phyloP scores from a whole-genome alignment of 2,888 invertebrate genomes.

The Cataglyphis rosenhaueri region DNA sequence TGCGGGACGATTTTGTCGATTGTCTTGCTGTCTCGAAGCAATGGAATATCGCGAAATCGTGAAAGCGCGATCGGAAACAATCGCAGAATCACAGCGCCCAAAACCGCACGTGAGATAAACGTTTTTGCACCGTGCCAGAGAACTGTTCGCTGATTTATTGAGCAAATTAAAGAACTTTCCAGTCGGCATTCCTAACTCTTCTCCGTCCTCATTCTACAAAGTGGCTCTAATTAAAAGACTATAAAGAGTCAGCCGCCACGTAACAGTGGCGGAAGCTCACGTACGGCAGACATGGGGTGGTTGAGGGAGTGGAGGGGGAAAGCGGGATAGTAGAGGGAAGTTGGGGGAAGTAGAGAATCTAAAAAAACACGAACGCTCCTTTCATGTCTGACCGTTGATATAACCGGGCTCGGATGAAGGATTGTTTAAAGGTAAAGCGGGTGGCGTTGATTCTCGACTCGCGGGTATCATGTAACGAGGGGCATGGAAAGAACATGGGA shows the following conservation, averaged over 20 bases:
- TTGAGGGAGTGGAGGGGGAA: background rate
- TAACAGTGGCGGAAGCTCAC: conserved; percentile 78
- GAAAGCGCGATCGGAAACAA: conserved; percentile 60
- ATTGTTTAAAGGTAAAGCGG: conserved; percentile 58
- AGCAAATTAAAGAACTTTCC: conserved; percentile 81
- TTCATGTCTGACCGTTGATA: conserved; percentile 79
- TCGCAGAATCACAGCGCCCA: conserved; percentile 40
- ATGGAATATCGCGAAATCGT: conserved; percentile 51
- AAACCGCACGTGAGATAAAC: conserved; percentile 72
- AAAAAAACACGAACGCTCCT: conserved; percentile 81
- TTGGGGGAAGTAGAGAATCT: conserved; percentile 76
- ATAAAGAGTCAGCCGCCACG: conserved; percentile 80
- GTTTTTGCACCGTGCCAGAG: conserved; percentile 54
- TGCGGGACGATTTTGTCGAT: background rate
- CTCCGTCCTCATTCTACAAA: conserved; percentile 76
- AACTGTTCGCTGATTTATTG: conserved; percentile 78
- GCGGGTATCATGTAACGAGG: conserved; percentile 58
- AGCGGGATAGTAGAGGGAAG: background rate
- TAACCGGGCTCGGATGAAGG: conserved; percentile 69
- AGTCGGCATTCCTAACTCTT: conserved; percentile 76
- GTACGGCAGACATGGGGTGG: conserved; percentile 61
- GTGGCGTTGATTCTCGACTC: conserved; percentile 60
- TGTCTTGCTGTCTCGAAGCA: background rate
- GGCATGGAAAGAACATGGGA: background rate
- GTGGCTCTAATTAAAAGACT: conserved; percentile 82